Conservation (phyloP, 1,140 invertebrate genomes). For the Hycleus phaleratus region DNA sequence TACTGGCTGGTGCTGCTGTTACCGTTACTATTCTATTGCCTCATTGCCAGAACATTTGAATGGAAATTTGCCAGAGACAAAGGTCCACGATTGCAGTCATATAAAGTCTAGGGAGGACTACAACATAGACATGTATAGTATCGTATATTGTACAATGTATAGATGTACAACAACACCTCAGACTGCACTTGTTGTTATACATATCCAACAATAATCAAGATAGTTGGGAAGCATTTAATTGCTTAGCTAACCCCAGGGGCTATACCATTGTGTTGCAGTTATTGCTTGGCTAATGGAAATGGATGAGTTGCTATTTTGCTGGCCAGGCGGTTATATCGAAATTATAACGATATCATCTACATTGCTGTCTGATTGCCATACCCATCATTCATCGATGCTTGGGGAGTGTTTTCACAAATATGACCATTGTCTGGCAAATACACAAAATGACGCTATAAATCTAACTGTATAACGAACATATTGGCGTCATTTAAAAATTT, state of each 20-base stretch:
- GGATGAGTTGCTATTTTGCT: conserved; percentile 8
- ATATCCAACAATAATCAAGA: conserved; percentile 23
- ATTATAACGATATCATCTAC: too few relatives aligned
- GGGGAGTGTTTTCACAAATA: too few relatives aligned
- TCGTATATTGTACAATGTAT: too few relatives aligned
- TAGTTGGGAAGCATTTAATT: conserved; percentile 22
- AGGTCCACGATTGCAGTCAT: conserved; percentile 7
- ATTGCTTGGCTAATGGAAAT: conserved; percentile 12
- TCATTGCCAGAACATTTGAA: conserved; percentile 20
- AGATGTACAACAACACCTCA: neutral
- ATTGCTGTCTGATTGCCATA: too few relatives aligned
- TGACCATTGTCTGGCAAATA: too few relatives aligned
- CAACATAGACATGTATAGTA: too few relatives aligned
- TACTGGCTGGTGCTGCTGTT: neutral
- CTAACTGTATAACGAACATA: too few relatives aligned
- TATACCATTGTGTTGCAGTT: conserved; percentile 9
- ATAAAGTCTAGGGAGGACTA: neutral
- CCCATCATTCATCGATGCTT: too few relatives aligned
- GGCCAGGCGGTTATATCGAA: too few relatives aligned
- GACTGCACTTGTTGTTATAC: conserved; percentile 1
- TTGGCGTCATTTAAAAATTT: too few relatives aligned
- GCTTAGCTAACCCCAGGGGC: conserved; percentile 9
- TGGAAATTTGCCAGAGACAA: conserved; percentile 12
- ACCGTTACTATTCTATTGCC: neutral
- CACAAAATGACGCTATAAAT: too few relatives aligned